phyloP scores from a whole-genome alignment of 2,888 invertebrate species.

The Cantharis rufa region DNA sequence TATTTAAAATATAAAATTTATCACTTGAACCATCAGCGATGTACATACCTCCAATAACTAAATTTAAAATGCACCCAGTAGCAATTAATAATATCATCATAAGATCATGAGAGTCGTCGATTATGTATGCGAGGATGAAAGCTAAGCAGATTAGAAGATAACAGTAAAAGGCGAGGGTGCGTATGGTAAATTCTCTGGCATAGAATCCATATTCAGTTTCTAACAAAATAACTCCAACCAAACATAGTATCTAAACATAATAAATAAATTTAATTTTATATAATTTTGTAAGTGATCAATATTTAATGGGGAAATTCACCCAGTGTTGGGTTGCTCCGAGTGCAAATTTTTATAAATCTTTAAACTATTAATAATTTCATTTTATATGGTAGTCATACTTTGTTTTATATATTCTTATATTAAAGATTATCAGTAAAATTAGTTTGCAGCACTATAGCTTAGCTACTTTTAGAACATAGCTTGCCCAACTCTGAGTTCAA shows the following conservation, averaged over 20 bases:
- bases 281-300: neutral
- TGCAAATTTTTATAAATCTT: no score
- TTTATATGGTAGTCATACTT: no score
- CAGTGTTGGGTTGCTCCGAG: neutral
- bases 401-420: no score
- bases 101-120: slow-evolving; percentile 22
- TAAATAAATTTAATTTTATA: neutral
- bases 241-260: slow-evolving; percentile 1
- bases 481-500: neutral
- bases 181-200: neutral
- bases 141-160: slow-evolving; percentile 24
- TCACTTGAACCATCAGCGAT: no score
- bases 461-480: neutral
- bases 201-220: neutral
- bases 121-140: slow-evolving; percentile 22
- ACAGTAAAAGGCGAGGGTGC: slow-evolving; percentile 10
- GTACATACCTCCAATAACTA: slow-evolving; percentile 8
- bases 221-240: neutral
- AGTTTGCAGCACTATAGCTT: no score
- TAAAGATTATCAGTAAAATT: no score
- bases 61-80: slow-evolving; percentile 21
- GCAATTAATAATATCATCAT: slow-evolving; percentile 23
- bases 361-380: no score
- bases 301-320: neutral
- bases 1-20: neutral